These are phyloP conservation scores for Melinaea menophilus DNA, from an alignment of 2,888 invertebrate species.

Conservation along the genomic window DNA sequence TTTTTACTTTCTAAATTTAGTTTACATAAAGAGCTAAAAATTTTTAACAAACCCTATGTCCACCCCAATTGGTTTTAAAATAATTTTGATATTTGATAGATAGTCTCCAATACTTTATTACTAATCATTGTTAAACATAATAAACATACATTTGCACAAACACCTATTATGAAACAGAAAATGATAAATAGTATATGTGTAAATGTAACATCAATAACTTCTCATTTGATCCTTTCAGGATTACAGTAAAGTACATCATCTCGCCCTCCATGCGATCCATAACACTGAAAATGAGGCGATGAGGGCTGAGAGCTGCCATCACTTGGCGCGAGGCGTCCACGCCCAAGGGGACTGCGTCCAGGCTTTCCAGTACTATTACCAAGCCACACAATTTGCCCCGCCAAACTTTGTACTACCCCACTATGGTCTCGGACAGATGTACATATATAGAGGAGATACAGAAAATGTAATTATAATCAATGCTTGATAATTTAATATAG, in stretches of 20 bases:
- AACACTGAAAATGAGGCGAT: slow-evolving; percentile 99
- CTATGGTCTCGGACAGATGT: slow-evolving; percentile 99
- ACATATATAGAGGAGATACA: slow-evolving; percentile 96
- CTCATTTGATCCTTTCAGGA: slow-evolving; percentile 74
- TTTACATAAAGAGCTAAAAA: too few species aligned
- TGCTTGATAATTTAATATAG: too few species aligned
- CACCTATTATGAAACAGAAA: too few species aligned
- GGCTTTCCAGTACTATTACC: slow-evolving; percentile 99
- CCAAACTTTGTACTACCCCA: slow-evolving; percentile 96
- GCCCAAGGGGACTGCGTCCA: slow-evolving; percentile 97
- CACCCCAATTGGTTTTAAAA: too few species aligned
- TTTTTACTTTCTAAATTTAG: too few species aligned
- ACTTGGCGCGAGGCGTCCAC: slow-evolving; percentile 96
- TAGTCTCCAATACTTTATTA: too few species aligned
- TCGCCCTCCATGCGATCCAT: slow-evolving; percentile 98
- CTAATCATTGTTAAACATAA: too few species aligned
- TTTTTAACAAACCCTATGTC: too few species aligned
- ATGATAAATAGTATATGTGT: background rate
- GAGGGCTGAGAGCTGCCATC: slow-evolving; percentile 99
- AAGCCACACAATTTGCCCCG: slow-evolving; percentile 98
- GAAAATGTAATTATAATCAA: slow-evolving; percentile 84
- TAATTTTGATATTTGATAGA: too few species aligned
- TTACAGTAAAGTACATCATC: slow-evolving; percentile 96
- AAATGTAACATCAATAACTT: background rate
- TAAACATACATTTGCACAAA: too few species aligned